These are phyloP conservation scores for Apteryx mantelli DNA, from an alignment of 2,113 vertebrate species.

Conservation along the genomic window DNA sequence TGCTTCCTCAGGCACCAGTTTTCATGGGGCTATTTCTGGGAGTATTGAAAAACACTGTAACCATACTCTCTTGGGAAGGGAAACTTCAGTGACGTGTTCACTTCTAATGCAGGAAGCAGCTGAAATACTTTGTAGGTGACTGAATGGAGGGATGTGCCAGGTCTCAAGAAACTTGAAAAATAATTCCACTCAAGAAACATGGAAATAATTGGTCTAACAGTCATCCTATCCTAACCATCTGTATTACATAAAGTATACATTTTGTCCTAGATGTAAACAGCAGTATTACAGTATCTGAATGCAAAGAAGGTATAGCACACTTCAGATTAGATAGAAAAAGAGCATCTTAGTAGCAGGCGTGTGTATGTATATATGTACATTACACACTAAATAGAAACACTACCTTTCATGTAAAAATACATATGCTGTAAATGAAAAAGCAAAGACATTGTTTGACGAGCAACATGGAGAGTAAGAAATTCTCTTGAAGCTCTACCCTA, in stretches of 20 bases:
- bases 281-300: background rate
- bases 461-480: background rate
- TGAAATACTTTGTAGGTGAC: background rate
- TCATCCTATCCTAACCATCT: background rate
- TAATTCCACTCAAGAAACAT: background rate
- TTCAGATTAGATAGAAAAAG: background rate
- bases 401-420: background rate
- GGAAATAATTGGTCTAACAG: background rate
- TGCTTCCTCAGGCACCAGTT: background rate
- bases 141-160: background rate
- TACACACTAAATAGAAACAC: background rate
- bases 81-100: background rate
- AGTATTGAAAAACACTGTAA: background rate
- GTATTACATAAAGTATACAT: background rate
- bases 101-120: background rate
- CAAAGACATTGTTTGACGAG: background rate
- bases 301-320: background rate
- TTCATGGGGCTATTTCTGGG: background rate
- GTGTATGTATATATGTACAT: background rate
- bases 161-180: background rate
- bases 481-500: background rate
- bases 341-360: background rate
- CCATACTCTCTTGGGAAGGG: background rate
- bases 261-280: background rate
- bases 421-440: background rate